Base-by-base conservation (phyloP, 1,140 invertebrate genomes). In the Phenacoccus solenopsis region DNA sequence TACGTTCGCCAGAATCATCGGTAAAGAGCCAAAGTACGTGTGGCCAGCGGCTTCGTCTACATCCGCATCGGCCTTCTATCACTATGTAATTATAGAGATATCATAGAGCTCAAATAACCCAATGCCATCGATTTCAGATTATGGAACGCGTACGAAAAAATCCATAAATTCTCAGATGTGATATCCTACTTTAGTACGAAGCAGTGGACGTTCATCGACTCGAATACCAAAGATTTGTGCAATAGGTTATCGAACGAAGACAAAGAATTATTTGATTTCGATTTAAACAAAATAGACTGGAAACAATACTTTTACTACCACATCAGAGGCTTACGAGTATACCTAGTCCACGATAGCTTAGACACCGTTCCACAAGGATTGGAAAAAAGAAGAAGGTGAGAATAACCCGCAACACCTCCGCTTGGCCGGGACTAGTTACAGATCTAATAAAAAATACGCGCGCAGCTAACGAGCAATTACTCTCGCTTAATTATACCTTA, bases 71-170 rank as follows among this genome's bases (percentile, higher is more conserved):
- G n/a, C n/a, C n/a, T n/a, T n/a, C 5, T 32, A 32, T 13, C 5
- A 32, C 13, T 7, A 32, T 7, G 5, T 32, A 32, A 32, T 32
- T 32, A 32, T 13, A 32, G 30, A 7, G 30, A 7, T 32, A 7
- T 32, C 13, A 32, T 7, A 32, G 13, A 10, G 20, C 5, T n/a
- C 38, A n/a, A 49, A 49, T 16, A 49, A 49, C 20, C 20, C 16
- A 49, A 9, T 49, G 5, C 38, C 38, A 32, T 7, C 38, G 38
- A 49, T 79, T 79, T 25, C 75, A 83, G 81, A 78, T 81, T 92
- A 75, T 76, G 87, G 69, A 86, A 86, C 71, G 81, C 87, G 13
- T 91, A 93, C 76, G 82, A 82, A 61, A 91, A 89, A 77, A 84
- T 94, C 28, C 84, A 90, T 74, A 87, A 87, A 76, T 89, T 91